Evolutionary conservation across 1,140 invertebrate genomes (phyloP).

Genomic region (Pseudomyrmex pallidus): DNA sequence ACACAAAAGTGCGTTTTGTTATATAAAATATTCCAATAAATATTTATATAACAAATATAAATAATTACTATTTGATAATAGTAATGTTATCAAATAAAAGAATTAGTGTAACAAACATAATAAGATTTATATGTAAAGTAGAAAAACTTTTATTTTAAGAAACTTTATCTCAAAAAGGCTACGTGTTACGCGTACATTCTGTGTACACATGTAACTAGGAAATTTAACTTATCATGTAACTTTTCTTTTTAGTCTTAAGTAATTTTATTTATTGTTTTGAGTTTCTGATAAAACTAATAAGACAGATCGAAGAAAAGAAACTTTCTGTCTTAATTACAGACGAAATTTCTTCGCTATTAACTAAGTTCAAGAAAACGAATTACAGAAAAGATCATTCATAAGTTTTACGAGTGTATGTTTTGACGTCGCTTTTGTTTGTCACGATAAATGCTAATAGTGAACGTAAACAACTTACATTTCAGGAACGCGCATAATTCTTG

Average conservation of each 20-base stretch:
- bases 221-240: slow-evolving; percentile 11
- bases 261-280: not conserved
- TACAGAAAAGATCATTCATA: not conserved
- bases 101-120: too few relatives aligned
- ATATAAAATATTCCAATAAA: too few relatives aligned
- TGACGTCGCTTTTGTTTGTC: not conserved
- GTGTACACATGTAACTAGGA: not conserved
- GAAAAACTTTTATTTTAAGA: not conserved
- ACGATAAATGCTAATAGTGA: not conserved
- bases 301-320: slow-evolving; percentile 2
- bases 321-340: not conserved
- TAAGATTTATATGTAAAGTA: too few relatives aligned
- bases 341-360: slow-evolving; percentile 4
- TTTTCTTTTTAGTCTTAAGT: not conserved
- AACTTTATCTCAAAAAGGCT: not conserved
- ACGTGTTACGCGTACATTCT: not conserved
- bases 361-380: not conserved
- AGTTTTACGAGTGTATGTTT: not conserved
- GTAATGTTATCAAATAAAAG: too few relatives aligned
- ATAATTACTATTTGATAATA: too few relatives aligned
- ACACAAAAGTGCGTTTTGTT: too few relatives aligned
- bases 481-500: not conserved
- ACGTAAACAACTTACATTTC: slow-evolving; percentile 14
- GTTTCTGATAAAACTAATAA: slow-evolving; percentile 3
- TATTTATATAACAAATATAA: too few relatives aligned